phyloP scores from a whole-genome alignment of 2,888 invertebrate species.

The Melinaea marsaeus region DNA sequence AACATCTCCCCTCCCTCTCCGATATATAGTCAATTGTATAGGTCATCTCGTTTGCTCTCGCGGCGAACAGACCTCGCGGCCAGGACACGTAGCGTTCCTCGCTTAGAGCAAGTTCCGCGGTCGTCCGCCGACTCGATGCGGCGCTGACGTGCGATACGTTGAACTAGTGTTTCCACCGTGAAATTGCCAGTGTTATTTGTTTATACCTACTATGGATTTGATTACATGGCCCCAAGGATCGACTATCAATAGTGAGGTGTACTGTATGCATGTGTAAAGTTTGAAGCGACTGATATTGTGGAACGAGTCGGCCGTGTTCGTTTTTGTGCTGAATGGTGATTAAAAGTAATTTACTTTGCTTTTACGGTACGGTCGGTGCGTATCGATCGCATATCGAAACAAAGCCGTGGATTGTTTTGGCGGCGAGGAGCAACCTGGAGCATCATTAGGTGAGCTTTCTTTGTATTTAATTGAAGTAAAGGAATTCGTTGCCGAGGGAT shows the following conservation, averaged over 20 bases:
- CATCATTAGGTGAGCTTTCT: conserved; percentile 52
- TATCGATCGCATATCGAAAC: conserved; percentile 70
- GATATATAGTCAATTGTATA: conserved; percentile 10
- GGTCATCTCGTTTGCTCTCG: conserved; percentile 51
- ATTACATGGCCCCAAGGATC: conserved; percentile 53
- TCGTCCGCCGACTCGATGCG: conserved; percentile 71
- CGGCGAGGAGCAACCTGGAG: conserved; percentile 48
- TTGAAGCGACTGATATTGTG: conserved; percentile 54
- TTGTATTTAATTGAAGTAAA: conserved; percentile 40
- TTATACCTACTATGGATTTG: conserved; percentile 68
- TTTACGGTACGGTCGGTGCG: conserved; percentile 68
- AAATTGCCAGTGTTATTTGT: conserved; percentile 72
- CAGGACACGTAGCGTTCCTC: conserved; percentile 66
- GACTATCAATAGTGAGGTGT: conserved; percentile 54
- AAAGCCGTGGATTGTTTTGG: conserved; percentile 68
- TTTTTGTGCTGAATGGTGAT: conserved; percentile 74
- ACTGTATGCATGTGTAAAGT: conserved; percentile 59
- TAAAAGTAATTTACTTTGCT: conserved; percentile 73
- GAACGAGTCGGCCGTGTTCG: conserved; percentile 64
- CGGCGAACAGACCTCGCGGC: conserved; percentile 48
- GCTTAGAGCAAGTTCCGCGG: conserved; percentile 61
- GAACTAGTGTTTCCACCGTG: conserved; percentile 63
- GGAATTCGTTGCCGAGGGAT: conserved; percentile 29
- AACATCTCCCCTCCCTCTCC: conserved; percentile 46
- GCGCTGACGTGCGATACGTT: conserved; percentile 73